Conservation (phyloP, 2,888 invertebrate genomes). For the Cataglyphis albicans region DNA sequence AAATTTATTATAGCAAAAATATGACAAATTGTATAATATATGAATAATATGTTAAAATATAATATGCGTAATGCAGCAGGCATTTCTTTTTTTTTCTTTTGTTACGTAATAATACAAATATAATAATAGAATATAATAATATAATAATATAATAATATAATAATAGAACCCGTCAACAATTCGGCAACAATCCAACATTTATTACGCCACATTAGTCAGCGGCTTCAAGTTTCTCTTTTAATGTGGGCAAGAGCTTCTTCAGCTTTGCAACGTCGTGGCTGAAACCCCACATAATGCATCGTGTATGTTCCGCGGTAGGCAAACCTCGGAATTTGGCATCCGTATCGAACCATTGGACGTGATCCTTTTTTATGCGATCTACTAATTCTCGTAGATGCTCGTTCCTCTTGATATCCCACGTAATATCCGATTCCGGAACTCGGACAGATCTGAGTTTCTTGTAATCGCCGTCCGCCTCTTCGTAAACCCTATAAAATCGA, state of each 20-base stretch:
- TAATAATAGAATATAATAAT: no score
- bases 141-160: no score
- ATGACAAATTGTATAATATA: no score
- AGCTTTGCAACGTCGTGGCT: slow-evolving; percentile 90
- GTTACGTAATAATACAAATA: no score
- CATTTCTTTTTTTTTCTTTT: no score
- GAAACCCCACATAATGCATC: slow-evolving; percentile 92
- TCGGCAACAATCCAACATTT: background rate
- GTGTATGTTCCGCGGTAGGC: slow-evolving; percentile 90
- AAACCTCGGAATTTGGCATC: slow-evolving; percentile 90
- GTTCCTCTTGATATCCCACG: slow-evolving; percentile 93
- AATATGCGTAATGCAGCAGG: no score
- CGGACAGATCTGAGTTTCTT: slow-evolving; percentile 90
- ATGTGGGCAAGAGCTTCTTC: slow-evolving; percentile 87
- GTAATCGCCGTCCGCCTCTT: slow-evolving; percentile 89
- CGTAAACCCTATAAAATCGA: slow-evolving; percentile 87
- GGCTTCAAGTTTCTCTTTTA: slow-evolving; percentile 85
- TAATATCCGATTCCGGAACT: slow-evolving; percentile 87
- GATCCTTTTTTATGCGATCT: slow-evolving; percentile 87
- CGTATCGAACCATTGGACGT: slow-evolving; percentile 86
- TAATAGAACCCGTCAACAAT: no score
- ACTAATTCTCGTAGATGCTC: slow-evolving; percentile 85
- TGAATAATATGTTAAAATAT: no score
- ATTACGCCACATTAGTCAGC: slow-evolving; percentile 2
- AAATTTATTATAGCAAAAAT: no score